Conservation (phyloP, 1,140 invertebrate genomes). For the Muscidifurax raptorellus region DNA sequence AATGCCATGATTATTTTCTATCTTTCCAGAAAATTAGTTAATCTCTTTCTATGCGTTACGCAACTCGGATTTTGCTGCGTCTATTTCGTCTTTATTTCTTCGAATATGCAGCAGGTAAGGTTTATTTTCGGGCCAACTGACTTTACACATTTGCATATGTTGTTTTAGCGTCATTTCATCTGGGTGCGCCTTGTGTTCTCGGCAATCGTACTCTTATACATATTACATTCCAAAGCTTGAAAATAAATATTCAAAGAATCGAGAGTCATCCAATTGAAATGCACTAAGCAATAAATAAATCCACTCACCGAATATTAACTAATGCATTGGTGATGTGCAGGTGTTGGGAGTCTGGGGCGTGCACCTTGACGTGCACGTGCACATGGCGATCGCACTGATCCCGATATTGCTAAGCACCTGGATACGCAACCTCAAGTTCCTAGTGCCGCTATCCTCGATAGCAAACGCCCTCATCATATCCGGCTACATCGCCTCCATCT, state of each 20-base stretch:
- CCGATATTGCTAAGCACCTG: constrained; percentile 85
- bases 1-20: constrained; percentile 51
- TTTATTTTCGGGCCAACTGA: constrained; percentile 34
- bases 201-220: too few relatives aligned
- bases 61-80: constrained; percentile 97
- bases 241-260: too few relatives aligned
- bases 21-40: constrained; percentile 79
- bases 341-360: constrained; percentile 80
- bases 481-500: constrained; percentile 82
- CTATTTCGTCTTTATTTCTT: constrained; percentile 94
- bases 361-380: constrained; percentile 78
- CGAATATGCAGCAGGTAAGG: constrained; percentile 85
- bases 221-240: too few relatives aligned
- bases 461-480: constrained; percentile 84
- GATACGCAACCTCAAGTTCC: constrained; percentile 85
- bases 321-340: constrained; percentile 69
- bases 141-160: background rate
- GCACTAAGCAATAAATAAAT: too few relatives aligned
- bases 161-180: constrained; percentile 33
- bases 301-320: background rate
- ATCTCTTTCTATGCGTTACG: constrained; percentile 89
- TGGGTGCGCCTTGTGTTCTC: background rate
- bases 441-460: constrained; percentile 83
- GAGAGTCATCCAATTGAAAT: too few relatives aligned
- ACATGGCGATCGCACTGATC: constrained; percentile 83